Conservation (phyloP, 1,140 invertebrate species). For the Zophobas atratus region DNA sequence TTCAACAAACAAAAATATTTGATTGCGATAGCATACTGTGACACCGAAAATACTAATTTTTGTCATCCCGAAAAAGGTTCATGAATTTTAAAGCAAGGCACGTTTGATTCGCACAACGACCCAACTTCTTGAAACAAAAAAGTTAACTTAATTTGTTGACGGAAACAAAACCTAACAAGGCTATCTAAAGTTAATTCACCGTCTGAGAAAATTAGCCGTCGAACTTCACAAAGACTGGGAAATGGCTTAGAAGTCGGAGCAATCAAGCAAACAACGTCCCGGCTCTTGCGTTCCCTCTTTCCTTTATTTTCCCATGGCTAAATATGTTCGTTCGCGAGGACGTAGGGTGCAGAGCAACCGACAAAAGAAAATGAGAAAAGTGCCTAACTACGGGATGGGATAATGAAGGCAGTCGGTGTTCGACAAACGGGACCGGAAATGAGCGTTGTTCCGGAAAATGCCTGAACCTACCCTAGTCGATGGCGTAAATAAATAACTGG, state of each 20-base stretch:
- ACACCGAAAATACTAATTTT: too few species aligned
- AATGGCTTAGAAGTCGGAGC: slow-evolving; percentile 53
- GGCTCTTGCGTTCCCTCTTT: slow-evolving; percentile 31
- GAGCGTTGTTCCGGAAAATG: slow-evolving; percentile 54
- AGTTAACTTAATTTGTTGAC: slow-evolving; percentile 46
- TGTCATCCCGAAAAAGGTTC: too few species aligned
- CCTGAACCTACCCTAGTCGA: slow-evolving; percentile 12
- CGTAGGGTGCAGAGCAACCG: slow-evolving; percentile 19
- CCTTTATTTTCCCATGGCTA: slow-evolving; percentile 6
- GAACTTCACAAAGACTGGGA: slow-evolving; percentile 53
- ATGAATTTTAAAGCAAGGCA: too few species aligned
- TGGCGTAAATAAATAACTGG: slow-evolving; percentile 23
- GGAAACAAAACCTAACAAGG: slow-evolving; percentile 52
- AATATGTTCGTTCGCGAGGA: slow-evolving; percentile 15
- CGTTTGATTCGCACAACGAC: too few species aligned
- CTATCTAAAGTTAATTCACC: slow-evolving; percentile 54
- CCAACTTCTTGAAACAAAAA: slow-evolving; percentile 20
- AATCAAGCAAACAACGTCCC: slow-evolving; percentile 52
- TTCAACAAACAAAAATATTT: slow-evolving; percentile 16
- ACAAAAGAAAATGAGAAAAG: slow-evolving; percentile 48
- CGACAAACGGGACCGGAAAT: slow-evolving; percentile 53
- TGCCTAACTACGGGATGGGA: slow-evolving; percentile 45
- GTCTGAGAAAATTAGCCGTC: slow-evolving; percentile 54
- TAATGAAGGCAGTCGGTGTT: slow-evolving; percentile 53
- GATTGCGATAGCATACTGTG: background rate